phyloP scores from a whole-genome alignment of 1,140 invertebrate species.

The Drosophila sucinea region DNA sequence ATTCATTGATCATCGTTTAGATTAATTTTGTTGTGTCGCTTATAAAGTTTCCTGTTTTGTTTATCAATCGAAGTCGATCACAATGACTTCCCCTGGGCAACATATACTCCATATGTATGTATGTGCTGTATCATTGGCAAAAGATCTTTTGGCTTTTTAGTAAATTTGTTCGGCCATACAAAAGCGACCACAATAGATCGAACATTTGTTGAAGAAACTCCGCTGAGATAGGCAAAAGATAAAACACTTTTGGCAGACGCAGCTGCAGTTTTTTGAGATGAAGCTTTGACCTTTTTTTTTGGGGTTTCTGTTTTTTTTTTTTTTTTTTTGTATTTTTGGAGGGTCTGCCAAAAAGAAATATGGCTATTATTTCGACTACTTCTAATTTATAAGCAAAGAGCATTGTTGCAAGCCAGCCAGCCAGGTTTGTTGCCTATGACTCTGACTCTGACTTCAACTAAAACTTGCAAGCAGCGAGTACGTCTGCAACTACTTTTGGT shows the following conservation, averaged over 20 bases:
- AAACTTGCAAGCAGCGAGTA: neutral
- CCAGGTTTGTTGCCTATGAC: conserved; percentile 10
- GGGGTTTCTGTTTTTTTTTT: neutral
- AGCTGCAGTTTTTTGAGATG: conserved; percentile 64
- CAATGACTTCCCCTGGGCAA: neutral
- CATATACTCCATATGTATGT: neutral
- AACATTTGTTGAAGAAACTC: conserved; percentile 29
- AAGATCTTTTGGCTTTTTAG: neutral
- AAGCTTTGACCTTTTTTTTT: conserved; percentile 72
- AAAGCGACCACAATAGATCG: conserved; percentile 41
- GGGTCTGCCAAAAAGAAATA: conserved; percentile 72
- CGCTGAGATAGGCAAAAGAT: conserved; percentile 60
- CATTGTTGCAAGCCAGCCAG: conserved; percentile 32
- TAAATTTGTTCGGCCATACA: conserved; percentile 3
- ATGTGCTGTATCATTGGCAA: neutral
- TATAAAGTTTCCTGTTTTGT: neutral
- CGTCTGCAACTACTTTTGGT: conserved; percentile 35
- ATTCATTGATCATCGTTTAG: neutral
- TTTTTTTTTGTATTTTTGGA: conserved; percentile 32
- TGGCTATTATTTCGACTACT: conserved; percentile 78
- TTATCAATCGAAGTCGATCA: neutral
- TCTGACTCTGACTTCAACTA: conserved; percentile 11
- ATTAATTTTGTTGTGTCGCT: neutral
- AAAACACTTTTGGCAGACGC: conserved; percentile 58
- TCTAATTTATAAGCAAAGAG: conserved; percentile 76